Evolutionary conservation across 2,797 vertebrate genomes (phyloP).

Genomic region (Onychomys arenicola): DNA sequence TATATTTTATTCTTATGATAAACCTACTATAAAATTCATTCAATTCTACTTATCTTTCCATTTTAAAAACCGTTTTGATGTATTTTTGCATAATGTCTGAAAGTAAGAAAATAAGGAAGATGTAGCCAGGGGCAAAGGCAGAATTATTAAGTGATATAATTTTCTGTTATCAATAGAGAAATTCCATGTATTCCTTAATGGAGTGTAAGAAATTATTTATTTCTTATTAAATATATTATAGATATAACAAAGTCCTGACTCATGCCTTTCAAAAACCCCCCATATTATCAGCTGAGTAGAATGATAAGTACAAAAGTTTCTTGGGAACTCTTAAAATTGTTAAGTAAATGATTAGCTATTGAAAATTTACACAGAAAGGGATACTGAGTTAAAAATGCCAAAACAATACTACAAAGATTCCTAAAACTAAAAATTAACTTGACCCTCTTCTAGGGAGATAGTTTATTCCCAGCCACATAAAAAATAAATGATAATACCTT

Average conservation of each 20-base stretch:
- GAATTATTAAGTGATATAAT: background rate
- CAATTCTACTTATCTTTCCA: background rate
- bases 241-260: background rate
- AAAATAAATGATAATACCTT: background rate
- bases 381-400: background rate
- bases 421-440: background rate
- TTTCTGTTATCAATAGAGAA: conserved; percentile 13
- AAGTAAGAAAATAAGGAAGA: background rate
- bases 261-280: background rate
- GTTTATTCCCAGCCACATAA: background rate
- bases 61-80: conserved; percentile 22
- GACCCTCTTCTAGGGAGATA: background rate
- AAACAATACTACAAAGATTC: background rate
- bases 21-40: background rate
- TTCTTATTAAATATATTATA: background rate
- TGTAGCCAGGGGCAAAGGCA: background rate
- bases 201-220: background rate
- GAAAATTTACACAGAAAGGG: background rate
- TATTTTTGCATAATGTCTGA: background rate
- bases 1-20: background rate
- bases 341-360: conserved; percentile 31
- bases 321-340: background rate
- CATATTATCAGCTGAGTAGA: background rate
- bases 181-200: background rate
- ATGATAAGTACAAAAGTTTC: background rate